phyloP scores from a whole-genome alignment of 1,140 invertebrate genomes.

The Nilaparvata lugens region DNA sequence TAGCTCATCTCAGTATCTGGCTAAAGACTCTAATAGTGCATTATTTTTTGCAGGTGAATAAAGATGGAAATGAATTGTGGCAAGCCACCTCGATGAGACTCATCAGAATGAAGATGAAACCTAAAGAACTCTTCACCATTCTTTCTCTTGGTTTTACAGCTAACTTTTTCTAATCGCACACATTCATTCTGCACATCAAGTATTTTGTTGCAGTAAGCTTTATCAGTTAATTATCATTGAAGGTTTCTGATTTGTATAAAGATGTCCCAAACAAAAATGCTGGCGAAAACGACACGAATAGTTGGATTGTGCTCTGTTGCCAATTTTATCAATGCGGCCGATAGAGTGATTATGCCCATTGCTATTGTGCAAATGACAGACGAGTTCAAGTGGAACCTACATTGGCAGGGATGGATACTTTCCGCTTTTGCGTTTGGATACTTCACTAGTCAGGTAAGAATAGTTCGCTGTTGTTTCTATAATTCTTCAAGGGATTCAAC shows the following conservation, averaged over 20 bases:
- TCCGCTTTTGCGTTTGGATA: conserved; percentile 73
- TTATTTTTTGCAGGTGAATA: no score
- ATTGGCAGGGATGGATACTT: conserved; percentile 68
- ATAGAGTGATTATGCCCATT: conserved; percentile 72
- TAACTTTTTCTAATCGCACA: no score
- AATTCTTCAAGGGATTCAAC: no score
- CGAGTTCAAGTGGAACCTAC: conserved; percentile 61
- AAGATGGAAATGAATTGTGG: no score
- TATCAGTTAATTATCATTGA: background rate
- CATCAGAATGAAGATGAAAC: no score
- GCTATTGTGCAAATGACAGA: conserved; percentile 68
- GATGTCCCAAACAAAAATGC: conserved; percentile 30
- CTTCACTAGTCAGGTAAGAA: conserved; percentile 63
- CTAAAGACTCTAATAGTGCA: no score
- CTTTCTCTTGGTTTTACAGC: no score
- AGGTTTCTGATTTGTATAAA: background rate
- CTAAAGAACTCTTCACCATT: no score
- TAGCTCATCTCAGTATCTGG: no score
- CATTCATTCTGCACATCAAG: no score
- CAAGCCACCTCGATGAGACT: no score
- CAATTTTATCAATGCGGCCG: conserved; percentile 73
- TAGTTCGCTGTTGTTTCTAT: no score
- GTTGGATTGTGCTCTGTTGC: conserved; percentile 62
- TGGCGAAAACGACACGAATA: conserved; percentile 46
- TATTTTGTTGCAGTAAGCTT: background rate